phyloP scores from a whole-genome alignment of 2,113 vertebrate genomes.

The Procavia capensis region DNA sequence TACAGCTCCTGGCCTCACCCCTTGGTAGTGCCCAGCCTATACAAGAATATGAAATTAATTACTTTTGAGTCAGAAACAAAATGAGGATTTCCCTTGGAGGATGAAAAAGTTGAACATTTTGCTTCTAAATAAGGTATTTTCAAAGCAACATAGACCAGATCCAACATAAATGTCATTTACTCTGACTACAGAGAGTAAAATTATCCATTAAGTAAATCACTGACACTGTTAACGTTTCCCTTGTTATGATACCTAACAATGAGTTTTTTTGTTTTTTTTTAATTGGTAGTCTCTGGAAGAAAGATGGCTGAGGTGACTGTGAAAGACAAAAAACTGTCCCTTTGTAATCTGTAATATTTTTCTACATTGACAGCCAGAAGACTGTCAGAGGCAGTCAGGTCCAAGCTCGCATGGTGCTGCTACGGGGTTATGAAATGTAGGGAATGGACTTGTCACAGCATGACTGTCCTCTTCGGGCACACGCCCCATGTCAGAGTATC shows the following conservation, averaged over 20 bases:
- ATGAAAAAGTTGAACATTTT: slow-evolving; percentile 43
- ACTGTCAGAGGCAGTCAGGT: background rate
- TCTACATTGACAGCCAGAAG: background rate
- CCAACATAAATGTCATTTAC: slow-evolving; percentile 47
- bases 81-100: background rate
- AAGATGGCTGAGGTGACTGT: slow-evolving; percentile 18
- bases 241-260: slow-evolving; percentile 47
- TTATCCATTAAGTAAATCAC: slow-evolving; percentile 66
- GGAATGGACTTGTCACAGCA: background rate
- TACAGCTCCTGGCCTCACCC: background rate
- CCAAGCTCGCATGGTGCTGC: background rate
- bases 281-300: slow-evolving; percentile 27
- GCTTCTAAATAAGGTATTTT: slow-evolving; percentile 49
- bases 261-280: slow-evolving; percentile 33
- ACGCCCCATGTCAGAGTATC: background rate
- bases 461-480: background rate
- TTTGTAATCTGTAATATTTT: slow-evolving; percentile 33
- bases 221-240: slow-evolving; percentile 57
- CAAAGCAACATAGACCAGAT: slow-evolving; percentile 62
- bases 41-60: background rate
- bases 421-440: background rate
- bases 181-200: slow-evolving; percentile 45
- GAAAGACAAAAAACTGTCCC: background rate
- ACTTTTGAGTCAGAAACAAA: background rate
- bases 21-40: background rate